These are phyloP conservation scores for Catostylus mosaicus DNA, from an alignment of 30 jellyfish, hydroid and myxozoan genomes.

Conservation along the genomic window DNA sequence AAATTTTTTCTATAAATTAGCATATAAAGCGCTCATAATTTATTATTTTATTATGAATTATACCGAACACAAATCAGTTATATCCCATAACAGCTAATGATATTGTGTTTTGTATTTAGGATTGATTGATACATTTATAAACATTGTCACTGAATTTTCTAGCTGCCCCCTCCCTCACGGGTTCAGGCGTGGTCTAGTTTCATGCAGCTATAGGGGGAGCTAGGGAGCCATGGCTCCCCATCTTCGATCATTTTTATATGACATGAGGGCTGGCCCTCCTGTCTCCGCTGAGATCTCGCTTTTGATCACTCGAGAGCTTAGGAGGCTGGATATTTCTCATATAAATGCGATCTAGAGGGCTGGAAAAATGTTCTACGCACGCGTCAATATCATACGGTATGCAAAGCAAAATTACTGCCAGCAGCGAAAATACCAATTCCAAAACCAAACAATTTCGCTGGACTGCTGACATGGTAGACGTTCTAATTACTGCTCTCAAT, in stretches of 20 bases:
- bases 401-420: slow-evolving; percentile 14
- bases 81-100: no score
- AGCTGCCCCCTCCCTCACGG: no score
- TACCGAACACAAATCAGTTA: no score
- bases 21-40: no score
- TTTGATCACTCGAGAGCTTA: neutral
- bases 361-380: neutral
- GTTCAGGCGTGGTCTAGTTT: no score
- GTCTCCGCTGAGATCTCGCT: slow-evolving; percentile 40
- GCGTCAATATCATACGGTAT: slow-evolving; percentile 8
- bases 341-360: slow-evolving; percentile 9
- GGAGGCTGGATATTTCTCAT: slow-evolving; percentile 3
- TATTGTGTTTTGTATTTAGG: no score
- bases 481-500: slow-evolving; percentile 34
- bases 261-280: slow-evolving; percentile 22
- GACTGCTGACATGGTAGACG: slow-evolving; percentile 54
- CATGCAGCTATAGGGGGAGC: no score
- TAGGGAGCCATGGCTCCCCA: neutral
- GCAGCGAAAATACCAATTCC: slow-evolving; percentile 21
- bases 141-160: no score
- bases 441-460: slow-evolving; percentile 52
- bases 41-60: no score
- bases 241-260: neutral
- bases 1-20: no score
- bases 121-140: no score